These are phyloP conservation scores for Mormyrus lacerda DNA, from an alignment of 2,113 vertebrate species.

Conservation along the genomic window DNA sequence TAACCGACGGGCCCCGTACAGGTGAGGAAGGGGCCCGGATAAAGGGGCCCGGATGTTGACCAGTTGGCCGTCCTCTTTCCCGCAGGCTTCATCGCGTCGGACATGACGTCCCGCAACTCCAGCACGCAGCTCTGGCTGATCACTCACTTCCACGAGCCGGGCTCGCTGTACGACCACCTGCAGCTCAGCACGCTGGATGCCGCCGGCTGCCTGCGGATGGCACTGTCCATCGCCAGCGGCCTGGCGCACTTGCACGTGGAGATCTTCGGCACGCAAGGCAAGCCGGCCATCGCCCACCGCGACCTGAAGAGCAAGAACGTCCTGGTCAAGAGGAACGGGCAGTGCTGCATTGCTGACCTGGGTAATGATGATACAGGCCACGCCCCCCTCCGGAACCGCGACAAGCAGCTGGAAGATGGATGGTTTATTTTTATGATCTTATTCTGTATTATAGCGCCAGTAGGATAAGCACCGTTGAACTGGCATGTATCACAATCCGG, in stretches of 20 bases:
- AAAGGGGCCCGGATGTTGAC: not conserved
- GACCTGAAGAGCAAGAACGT: conserved; percentile 99
- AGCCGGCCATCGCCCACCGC: conserved; percentile 90
- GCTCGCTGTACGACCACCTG: conserved; percentile 91
- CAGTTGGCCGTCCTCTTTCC: not conserved
- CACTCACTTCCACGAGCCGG: conserved; percentile 96
- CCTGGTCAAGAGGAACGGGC: conserved; percentile 91
- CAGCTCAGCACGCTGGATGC: conserved; percentile 90
- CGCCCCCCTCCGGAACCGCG: not conserved
- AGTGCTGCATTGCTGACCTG: conserved; percentile 95
- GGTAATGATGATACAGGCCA: conserved; percentile 60
- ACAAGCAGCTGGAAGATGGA: not conserved
- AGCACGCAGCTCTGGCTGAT: conserved; percentile 97
- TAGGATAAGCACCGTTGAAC: too few relatives aligned
- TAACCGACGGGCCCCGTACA: not conserved
- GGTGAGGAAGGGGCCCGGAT: not conserved
- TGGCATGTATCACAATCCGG: too few relatives aligned
- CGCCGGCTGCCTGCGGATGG: conserved; percentile 81
- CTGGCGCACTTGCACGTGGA: conserved; percentile 92
- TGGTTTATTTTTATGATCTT: not conserved
- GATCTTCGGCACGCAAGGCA: conserved; percentile 98
- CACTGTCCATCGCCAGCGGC: conserved; percentile 87
- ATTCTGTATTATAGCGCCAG: not conserved
- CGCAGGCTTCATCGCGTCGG: conserved; percentile 90
- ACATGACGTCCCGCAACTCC: conserved; percentile 97